Evolutionary conservation across 1,140 invertebrate species (phyloP).

Genomic region (Ceratosolen solmsi): DNA sequence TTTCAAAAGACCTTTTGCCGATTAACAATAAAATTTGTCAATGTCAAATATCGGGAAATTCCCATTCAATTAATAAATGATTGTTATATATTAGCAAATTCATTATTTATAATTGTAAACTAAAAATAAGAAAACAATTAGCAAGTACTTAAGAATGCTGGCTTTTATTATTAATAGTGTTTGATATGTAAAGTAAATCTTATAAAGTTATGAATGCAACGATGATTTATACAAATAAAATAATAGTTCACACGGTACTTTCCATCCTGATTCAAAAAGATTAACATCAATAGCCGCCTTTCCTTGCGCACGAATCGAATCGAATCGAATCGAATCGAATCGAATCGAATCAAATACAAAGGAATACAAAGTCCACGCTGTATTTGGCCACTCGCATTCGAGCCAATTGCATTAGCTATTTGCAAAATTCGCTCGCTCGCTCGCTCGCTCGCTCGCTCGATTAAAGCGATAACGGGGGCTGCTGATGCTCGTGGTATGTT

Average conservation of each 20-base stretch:
- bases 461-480: no score
- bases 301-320: neutral
- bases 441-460: no score
- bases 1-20: neutral
- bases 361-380: no score
- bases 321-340: no score
- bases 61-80: neutral
- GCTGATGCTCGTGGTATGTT: no score
- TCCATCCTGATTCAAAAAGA: neutral
- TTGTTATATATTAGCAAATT: neutral
- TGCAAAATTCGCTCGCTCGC: no score
- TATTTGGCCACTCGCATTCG: no score
- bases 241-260: neutral
- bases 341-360: no score
- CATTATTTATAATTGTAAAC: neutral
- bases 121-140: constrained; percentile 8
- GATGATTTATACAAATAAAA: neutral
- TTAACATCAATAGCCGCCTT: neutral
- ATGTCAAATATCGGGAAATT: neutral
- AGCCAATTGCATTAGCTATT: no score
- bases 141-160: neutral
- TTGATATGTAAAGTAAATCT: neutral
- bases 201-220: neutral
- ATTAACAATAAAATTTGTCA: constrained; percentile 3
- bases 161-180: neutral